Evolutionary conservation across 2,888 invertebrate genomes (phyloP).

Genomic region (Troides helena): DNA sequence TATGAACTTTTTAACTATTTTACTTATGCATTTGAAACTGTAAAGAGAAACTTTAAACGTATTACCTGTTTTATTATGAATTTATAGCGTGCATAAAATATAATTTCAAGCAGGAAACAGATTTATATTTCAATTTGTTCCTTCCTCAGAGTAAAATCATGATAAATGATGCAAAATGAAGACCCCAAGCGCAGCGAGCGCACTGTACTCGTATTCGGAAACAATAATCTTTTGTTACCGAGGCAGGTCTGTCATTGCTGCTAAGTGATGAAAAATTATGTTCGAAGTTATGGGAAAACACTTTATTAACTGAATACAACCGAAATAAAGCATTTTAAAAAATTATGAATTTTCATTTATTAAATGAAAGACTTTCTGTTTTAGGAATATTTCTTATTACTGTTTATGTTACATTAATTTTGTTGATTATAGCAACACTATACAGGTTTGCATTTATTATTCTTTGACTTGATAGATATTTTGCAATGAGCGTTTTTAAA

Average conservation of each 20-base stretch:
- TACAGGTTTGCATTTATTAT: too few relatives aligned
- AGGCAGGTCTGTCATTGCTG: constrained; percentile 6
- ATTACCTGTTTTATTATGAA: background rate
- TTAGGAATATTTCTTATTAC: too few relatives aligned
- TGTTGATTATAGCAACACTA: too few relatives aligned
- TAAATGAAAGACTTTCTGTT: too few relatives aligned
- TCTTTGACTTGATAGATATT: too few relatives aligned
- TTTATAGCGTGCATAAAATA: background rate
- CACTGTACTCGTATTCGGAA: constrained; percentile 1
- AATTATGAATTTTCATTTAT: too few relatives aligned
- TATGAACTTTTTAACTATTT: too few relatives aligned
- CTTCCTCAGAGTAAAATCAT: constrained; percentile 10
- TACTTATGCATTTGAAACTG: background rate
- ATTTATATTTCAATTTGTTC: constrained; percentile 8
- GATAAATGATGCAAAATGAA: constrained; percentile 21
- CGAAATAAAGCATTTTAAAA: too few relatives aligned
- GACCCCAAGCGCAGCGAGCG: constrained; percentile 12
- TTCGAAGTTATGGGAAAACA: background rate
- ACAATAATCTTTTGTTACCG: constrained; percentile 24
- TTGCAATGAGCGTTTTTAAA: too few relatives aligned
- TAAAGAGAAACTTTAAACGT: background rate
- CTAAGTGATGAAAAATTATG: background rate
- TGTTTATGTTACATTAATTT: too few relatives aligned
- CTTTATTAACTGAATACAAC: background rate
- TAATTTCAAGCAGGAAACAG: constrained; percentile 1